These are phyloP conservation scores for Spisula solida DNA, from an alignment of 2,888 invertebrate genomes.

Conservation along the genomic window DNA sequence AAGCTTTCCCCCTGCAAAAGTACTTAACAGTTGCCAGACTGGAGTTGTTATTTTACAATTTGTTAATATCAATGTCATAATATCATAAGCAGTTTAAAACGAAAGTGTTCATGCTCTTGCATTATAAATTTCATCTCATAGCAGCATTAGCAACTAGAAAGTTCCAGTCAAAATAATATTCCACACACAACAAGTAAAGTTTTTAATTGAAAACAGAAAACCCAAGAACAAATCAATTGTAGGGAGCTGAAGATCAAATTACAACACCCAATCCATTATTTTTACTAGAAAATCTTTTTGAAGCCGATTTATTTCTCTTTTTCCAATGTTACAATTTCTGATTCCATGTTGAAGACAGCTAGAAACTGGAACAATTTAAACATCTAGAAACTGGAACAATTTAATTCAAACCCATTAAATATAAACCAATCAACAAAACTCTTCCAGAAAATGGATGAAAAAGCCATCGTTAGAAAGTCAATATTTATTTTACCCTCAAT, in stretches of 20 bases:
- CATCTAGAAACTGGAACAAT: not conserved
- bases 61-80: too few relatives aligned
- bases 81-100: too few relatives aligned
- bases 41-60: too few relatives aligned
- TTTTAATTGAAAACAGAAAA: not conserved
- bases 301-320: not conserved
- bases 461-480: constrained; percentile 24
- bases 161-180: not conserved
- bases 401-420: constrained; percentile 21
- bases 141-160: too few relatives aligned
- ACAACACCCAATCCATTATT: constrained; percentile 13
- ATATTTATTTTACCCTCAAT: constrained; percentile 35
- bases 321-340: not conserved
- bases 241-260: not conserved
- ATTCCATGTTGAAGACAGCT: not conserved
- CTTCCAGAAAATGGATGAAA: constrained; percentile 25
- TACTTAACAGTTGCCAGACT: too few relatives aligned
- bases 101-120: too few relatives aligned
- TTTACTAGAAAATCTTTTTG: not conserved
- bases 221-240: not conserved
- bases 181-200: not conserved
- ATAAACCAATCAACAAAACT: constrained; percentile 1
- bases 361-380: not conserved
- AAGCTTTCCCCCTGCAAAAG: too few relatives aligned
- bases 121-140: too few relatives aligned